These are phyloP conservation scores for Platycercus adscitus DNA, from an alignment of 2,113 vertebrate genomes.

Conservation along the genomic window DNA sequence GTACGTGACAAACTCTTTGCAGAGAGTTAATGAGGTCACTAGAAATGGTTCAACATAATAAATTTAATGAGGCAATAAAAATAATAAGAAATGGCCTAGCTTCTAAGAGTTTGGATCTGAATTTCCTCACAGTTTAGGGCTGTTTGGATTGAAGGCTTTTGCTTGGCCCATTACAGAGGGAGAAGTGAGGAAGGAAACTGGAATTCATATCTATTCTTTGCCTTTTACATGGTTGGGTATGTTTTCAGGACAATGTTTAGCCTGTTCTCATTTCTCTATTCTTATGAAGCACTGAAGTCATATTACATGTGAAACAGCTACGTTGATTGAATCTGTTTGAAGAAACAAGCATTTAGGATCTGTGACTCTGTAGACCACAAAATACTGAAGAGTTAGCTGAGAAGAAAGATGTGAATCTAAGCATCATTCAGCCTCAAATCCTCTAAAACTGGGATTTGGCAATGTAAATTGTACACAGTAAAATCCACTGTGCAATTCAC, in stretches of 20 bases:
- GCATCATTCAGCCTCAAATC: not conserved
- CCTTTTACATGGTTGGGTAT: not conserved
- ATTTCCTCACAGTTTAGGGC: conserved; percentile 1
- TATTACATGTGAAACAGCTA: not conserved
- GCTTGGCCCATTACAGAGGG: not conserved
- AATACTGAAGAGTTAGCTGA: not conserved
- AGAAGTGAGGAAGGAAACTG: not conserved
- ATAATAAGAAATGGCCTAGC: conserved; percentile 37
- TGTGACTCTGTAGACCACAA: not conserved
- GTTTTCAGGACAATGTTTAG: not conserved
- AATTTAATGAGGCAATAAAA: conserved; percentile 63
- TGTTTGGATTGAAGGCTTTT: conserved; percentile 16
- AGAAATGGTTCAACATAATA: conserved; percentile 40
- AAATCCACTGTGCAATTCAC: not conserved
- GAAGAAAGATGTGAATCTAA: not conserved
- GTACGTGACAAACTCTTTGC: conserved; percentile 43
- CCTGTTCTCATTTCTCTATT: not conserved
- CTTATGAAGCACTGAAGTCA: not conserved
- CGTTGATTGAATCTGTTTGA: not conserved
- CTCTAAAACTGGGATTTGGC: not conserved
- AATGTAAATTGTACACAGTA: not conserved
- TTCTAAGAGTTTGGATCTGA: conserved; percentile 3
- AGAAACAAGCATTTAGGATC: not conserved
- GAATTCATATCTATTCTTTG: not conserved
- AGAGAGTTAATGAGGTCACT: conserved; percentile 50